Evolutionary conservation across 1,140 invertebrate species (phyloP).

Genomic region (Zaprionus inermis): DNA sequence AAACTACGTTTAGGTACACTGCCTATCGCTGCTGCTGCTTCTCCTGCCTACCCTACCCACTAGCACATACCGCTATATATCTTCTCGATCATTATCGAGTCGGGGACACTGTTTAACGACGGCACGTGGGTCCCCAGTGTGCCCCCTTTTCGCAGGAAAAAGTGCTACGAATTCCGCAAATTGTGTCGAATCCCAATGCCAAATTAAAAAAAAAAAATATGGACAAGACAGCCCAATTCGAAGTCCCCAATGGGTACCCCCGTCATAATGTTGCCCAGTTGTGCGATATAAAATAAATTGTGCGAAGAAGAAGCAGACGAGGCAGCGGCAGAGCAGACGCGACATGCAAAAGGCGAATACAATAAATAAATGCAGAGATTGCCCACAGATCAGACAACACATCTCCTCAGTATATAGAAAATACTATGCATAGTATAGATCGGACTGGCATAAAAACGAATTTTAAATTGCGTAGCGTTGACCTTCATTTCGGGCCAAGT

Average conservation of each 20-base stretch:
- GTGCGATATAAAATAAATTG: conserved; percentile 75
- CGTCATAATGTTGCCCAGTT: conserved; percentile 22
- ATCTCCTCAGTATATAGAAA: not conserved
- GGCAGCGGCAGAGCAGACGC: not conserved
- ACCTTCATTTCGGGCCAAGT: conserved; percentile 80
- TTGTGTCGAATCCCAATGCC: conserved; percentile 11
- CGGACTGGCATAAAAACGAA: conserved; percentile 69
- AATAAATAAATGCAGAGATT: conserved; percentile 75
- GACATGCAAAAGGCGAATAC: conserved; percentile 39
- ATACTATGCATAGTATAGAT: conserved; percentile 26
- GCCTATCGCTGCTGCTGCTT: too few species aligned
- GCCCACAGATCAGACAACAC: conserved; percentile 16
- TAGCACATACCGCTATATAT: not conserved
- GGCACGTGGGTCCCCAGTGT: conserved; percentile 10
- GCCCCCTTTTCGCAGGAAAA: not conserved
- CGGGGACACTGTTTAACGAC: conserved; percentile 2
- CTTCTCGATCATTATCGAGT: not conserved
- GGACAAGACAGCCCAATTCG: not conserved
- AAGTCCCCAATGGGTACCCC: not conserved
- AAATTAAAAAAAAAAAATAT: not conserved
- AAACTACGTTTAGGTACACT: too few species aligned
- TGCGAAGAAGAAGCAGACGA: conserved; percentile 23
- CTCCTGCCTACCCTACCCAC: too few species aligned
- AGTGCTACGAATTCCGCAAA: not conserved
- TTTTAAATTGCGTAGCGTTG: conserved; percentile 81